These are phyloP conservation scores for Gorsachius goisagi DNA, from an alignment of 2,113 vertebrate genomes.

Conservation along the genomic window DNA sequence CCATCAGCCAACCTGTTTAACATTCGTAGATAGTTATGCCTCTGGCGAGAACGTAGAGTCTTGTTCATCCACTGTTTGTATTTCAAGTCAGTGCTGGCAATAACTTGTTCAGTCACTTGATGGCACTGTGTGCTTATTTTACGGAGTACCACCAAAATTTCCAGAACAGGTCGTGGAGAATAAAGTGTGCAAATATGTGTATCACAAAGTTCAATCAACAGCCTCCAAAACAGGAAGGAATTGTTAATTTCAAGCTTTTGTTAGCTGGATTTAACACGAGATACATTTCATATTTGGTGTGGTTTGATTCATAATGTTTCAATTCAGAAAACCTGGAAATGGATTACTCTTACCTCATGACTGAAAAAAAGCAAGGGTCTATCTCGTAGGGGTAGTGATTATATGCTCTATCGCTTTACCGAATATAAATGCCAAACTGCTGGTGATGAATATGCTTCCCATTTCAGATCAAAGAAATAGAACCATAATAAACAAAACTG, in stretches of 20 bases:
- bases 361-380: not conserved
- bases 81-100: not conserved
- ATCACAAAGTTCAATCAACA: slow-evolving; percentile 51
- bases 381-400: not conserved
- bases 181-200: slow-evolving; percentile 41
- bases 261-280: not conserved
- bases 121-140: slow-evolving; percentile 59
- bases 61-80: slow-evolving; percentile 67
- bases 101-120: slow-evolving; percentile 65
- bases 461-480: slow-evolving; percentile 21
- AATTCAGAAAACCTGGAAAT: not conserved
- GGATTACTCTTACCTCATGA: not conserved
- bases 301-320: not conserved
- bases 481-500: slow-evolving; percentile 22
- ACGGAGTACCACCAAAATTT: slow-evolving; percentile 64
- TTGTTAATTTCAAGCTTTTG: not conserved
- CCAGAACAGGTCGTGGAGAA: slow-evolving; percentile 65
- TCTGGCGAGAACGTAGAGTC: slow-evolving; percentile 74
- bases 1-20: slow-evolving; percentile 56
- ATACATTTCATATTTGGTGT: not conserved
- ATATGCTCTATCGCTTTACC: not conserved
- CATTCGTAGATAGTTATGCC: slow-evolving; percentile 74
- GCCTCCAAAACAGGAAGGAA: slow-evolving; percentile 31
- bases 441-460: not conserved
- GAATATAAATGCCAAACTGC: not conserved